Conservation (phyloP, 2,797 vertebrate genomes). For the Galagoides demidoff region DNA sequence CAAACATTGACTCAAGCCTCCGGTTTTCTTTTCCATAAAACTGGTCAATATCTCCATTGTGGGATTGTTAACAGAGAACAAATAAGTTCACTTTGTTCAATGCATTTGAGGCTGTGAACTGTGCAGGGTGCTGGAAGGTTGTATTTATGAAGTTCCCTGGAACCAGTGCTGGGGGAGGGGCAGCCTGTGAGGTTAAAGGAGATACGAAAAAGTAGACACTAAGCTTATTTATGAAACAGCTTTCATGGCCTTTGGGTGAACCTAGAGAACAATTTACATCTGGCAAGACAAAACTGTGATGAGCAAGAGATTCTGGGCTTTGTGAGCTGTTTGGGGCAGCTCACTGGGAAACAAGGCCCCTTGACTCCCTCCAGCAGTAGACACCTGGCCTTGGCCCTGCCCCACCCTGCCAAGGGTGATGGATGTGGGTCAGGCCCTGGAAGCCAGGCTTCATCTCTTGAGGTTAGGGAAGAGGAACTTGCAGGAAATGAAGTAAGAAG, state of each 20-base stretch:
- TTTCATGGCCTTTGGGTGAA: constrained; percentile 76
- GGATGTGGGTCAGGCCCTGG: constrained; percentile 62
- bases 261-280: constrained; percentile 74
- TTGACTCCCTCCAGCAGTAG: constrained; percentile 37
- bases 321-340: constrained; percentile 52
- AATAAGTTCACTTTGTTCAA: constrained; percentile 47
- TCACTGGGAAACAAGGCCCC: constrained; percentile 28
- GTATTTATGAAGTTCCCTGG: constrained; percentile 60
- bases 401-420: constrained; percentile 65
- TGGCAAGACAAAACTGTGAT: constrained; percentile 61
- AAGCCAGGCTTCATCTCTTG: constrained; percentile 55
- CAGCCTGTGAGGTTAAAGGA: constrained; percentile 57
- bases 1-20: background rate
- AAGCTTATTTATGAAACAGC: constrained; percentile 78
- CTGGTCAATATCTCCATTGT: background rate
- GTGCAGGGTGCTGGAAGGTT: constrained; percentile 17
- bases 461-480: constrained; percentile 53
- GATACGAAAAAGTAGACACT: constrained; percentile 47
- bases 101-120: constrained; percentile 11
- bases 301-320: constrained; percentile 62
- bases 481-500: constrained; percentile 63
- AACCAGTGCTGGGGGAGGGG: constrained; percentile 9
- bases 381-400: constrained; percentile 68
- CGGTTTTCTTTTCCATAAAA: background rate
- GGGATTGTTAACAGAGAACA: background rate